A percentile compares a stretch with the other conserved stretches of the same genome.
These are phyloP conservation scores for Yponomeuta sedellus DNA, from an alignment of 2,888 invertebrate genomes.

Conservation along the genomic window DNA sequence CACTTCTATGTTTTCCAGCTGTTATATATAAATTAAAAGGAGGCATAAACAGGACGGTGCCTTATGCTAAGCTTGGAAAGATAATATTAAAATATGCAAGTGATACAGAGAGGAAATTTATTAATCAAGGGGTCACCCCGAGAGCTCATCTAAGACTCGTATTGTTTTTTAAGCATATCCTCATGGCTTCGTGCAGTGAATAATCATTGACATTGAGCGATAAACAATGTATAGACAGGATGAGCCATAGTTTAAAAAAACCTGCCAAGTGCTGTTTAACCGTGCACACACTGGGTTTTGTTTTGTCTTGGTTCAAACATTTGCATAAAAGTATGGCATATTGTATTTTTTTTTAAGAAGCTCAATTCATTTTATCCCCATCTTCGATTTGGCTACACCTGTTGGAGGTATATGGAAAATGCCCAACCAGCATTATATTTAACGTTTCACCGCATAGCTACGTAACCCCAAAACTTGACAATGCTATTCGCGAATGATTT, in stretches of 20 bases:
- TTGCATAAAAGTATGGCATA: too few species aligned
- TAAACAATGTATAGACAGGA: not conserved
- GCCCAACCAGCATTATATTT: not conserved
- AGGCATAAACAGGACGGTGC: too few species aligned
- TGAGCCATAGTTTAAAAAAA: not conserved
- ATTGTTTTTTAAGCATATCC: constrained; percentile 2
- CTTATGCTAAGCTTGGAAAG: too few species aligned
- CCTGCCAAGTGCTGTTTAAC: not conserved
- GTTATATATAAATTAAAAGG: too few species aligned
- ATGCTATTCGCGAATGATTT: constrained; percentile 9
- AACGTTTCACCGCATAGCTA: not conserved
- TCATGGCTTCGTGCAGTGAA: constrained; percentile 2
- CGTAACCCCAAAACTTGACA: constrained; percentile 1
- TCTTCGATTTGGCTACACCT: too few species aligned
- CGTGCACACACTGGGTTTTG: not conserved
- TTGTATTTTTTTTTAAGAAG: too few species aligned
- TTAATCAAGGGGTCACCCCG: not conserved
- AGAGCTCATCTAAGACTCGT: constrained; percentile 1
- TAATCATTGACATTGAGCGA: not conserved
- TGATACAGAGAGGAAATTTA: not conserved
- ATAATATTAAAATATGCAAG: not conserved
- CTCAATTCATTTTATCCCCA: too few species aligned
- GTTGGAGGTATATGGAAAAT: too few species aligned
- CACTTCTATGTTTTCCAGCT: too few species aligned
- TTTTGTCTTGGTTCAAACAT: not conserved